These are phyloP conservation scores for Magallana angulata DNA, from an alignment of 1,140 invertebrate species.

Conservation along the genomic window DNA sequence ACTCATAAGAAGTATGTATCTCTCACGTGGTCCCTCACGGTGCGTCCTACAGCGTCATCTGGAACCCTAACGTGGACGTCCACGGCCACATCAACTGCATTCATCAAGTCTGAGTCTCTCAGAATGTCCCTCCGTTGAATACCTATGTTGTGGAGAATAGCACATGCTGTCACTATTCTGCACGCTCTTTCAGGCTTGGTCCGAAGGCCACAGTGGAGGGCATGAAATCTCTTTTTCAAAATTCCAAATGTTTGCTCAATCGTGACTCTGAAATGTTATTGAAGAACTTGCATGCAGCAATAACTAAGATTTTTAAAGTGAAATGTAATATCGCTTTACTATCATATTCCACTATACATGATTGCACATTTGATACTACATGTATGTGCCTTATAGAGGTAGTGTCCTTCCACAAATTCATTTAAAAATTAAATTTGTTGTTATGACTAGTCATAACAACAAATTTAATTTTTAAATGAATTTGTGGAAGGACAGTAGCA, in stretches of 20 bases:
- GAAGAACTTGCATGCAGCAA: no score
- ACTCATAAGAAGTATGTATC: neutral
- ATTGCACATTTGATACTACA: no score
- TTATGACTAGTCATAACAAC: no score
- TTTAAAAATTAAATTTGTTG: no score
- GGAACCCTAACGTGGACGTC: neutral
- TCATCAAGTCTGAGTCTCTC: neutral
- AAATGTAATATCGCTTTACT: neutral
- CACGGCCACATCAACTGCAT: neutral
- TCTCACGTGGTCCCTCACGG: neutral
- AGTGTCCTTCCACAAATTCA: no score
- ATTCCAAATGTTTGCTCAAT: slow-evolving; percentile 52
- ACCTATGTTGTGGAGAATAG: slow-evolving; percentile 42
- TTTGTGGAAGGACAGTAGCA: no score
- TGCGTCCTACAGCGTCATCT: neutral
- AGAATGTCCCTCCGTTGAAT: neutral
- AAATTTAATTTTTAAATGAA: no score
- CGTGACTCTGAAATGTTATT: neutral
- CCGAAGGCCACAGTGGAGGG: slow-evolving; percentile 35
- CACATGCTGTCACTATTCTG: neutral
- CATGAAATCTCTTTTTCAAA: slow-evolving; percentile 43
- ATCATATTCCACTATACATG: neutral
- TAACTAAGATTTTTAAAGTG: neutral
- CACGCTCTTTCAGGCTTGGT: slow-evolving; percentile 33
- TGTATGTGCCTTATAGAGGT: no score